A percentile compares a stretch with the other conserved stretches of the same genome.
phyloP scores from a whole-genome alignment of 1,140 invertebrate genomes.

The Drosophila murphyi region DNA sequence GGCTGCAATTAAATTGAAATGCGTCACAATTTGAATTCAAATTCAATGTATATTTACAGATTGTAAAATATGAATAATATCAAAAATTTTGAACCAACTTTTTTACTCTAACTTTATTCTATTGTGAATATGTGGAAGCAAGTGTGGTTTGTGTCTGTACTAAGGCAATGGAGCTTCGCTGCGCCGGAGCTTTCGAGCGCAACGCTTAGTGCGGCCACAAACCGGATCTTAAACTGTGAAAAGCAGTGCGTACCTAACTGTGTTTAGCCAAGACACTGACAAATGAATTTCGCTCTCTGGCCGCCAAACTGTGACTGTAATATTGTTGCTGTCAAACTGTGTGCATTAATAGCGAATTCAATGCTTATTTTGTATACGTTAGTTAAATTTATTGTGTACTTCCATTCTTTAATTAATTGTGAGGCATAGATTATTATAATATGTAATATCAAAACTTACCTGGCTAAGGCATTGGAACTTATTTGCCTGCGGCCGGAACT shows the following conservation, averaged over 20 bases:
- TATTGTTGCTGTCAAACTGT: constrained; percentile 20
- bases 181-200: neutral
- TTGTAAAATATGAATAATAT: neutral
- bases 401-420: neutral
- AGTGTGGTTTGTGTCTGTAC: constrained; percentile 17
- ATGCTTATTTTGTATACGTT: constrained; percentile 2
- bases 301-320: constrained; percentile 23
- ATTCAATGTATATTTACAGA: neutral
- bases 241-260: constrained; percentile 30
- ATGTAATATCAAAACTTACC: constrained; percentile 86
- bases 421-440: neutral
- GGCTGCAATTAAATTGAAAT: constrained; percentile 85
- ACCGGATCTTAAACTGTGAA: neutral
- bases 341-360: neutral
- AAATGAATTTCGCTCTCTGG: constrained; percentile 6
- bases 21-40: constrained; percentile 17
- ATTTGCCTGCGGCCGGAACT: constrained; percentile 91
- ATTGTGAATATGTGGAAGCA: neutral
- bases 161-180: neutral
- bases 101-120: neutral
- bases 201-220: constrained; percentile 12
- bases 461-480: constrained; percentile 93
- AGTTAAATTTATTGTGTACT: neutral
- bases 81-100: neutral
- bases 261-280: constrained; percentile 32